Evolutionary conservation across 2,113 vertebrate genomes (phyloP).

Genomic region (Lichenostomus cassidix): DNA sequence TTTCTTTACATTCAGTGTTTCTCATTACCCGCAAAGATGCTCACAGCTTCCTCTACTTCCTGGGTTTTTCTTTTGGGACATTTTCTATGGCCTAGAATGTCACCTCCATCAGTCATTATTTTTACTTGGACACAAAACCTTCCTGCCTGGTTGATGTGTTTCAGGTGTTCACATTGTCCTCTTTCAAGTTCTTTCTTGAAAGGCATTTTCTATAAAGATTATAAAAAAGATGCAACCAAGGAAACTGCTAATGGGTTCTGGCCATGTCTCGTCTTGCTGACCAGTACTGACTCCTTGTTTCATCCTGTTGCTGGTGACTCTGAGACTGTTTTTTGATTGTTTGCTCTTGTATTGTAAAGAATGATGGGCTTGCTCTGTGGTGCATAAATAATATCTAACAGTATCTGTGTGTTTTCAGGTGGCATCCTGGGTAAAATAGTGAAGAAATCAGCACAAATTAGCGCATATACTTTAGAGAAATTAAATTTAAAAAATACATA

Average conservation of each 20-base stretch:
- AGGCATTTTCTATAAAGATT: background rate
- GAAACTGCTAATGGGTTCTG: background rate
- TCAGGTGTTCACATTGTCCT: background rate
- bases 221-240: background rate
- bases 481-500: background rate
- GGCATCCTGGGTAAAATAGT: background rate
- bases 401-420: background rate
- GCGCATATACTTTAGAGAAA: background rate
- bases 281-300: background rate
- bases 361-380: background rate
- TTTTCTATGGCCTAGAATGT: background rate
- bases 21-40: background rate
- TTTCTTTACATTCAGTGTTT: background rate
- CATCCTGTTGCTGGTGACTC: background rate
- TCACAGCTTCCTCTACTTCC: background rate
- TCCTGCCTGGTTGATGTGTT: background rate
- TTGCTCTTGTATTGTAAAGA: background rate
- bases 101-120: background rate
- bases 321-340: background rate
- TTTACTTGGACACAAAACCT: background rate
- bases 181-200: background rate
- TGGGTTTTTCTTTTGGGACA: background rate
- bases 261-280: background rate
- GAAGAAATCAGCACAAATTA: background rate
- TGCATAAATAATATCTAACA: background rate